Evolutionary conservation across 2,113 vertebrate species (phyloP), one percentile per base, ranked within the genome.

Genomic region (Lophius piscatorius): DNA sequence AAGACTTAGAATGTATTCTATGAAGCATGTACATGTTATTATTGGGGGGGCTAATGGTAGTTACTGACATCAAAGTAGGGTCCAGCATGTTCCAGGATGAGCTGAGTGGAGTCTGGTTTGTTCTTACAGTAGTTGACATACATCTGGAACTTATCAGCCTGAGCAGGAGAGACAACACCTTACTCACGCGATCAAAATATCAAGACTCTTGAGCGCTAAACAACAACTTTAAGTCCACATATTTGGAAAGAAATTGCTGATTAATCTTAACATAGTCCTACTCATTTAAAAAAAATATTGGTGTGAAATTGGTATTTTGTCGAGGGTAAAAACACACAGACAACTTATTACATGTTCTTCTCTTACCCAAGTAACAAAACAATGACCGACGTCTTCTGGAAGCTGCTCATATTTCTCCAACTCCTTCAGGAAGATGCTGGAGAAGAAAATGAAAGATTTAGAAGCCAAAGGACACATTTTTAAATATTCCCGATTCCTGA

Each of bases 61-160:
- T 8, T 64, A 92, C 96, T 94, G 82, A 99, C 97, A 77, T 99
- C 97, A 74, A 99, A 99, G 73, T 98, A 99, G 28, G 95, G 86
- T 41, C 97, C 97, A 4, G 97, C 96, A 9, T 99, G 96, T 63
- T 99, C 97, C 60, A 99, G 0, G 74, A 99, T 99, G 64, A 99
- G 92, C 83, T 99, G 97, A 34, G 97, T 99, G 26, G 97, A 99
- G 87, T 99, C 97, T 2, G 97, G 97, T 66, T 99, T 99, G 80
- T 99, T 99, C 90, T 97, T 99, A 82, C 97, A 99, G 68, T 99
- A 99, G 61, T 96, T 98, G 72, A 99, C 97, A 0, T 99, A 99
- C 97, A 99, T 99, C 83, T 99, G 97, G 89, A 99, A 99, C 83
- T 99, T 99, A 84, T 99, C 97, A 75, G 97, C 97, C 97, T 99